Base-by-base conservation (phyloP, 1,140 invertebrate species). In the Parapsyche elsis region DNA sequence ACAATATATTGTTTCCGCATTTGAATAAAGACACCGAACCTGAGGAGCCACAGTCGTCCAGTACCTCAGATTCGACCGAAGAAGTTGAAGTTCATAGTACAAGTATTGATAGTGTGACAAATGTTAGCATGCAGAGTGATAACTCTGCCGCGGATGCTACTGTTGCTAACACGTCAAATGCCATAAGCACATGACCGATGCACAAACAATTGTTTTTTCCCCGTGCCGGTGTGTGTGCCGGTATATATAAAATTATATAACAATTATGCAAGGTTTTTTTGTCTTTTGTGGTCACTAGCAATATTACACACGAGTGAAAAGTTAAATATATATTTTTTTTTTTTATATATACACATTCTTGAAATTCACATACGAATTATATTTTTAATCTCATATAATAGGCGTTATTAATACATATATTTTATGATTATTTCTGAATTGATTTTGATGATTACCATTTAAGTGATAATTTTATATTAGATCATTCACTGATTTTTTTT, bases 1-100 rank as follows among this genome's bases (percentile, higher is more conserved):
- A 88, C 77, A 84, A 76, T 14, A 81, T 84, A 0, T 78, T 88
- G 4, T 88, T 88, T 79, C 87, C 87, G 0, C 83, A 78, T n/a
- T 23, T 80, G 14, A 76, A 75, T 46, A 83, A 83, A 74, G 46
- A 24, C 73, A 57, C 26, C 7, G 9, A 23, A n/a, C 12, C 23
- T 1, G 75, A 64, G 21, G 71, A 75, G 16, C 57, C 16, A 0
- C 64, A 67, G 24, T 67, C 64, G 5, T 23, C 64, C 1, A 26
- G n/a, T 23, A 67, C 64, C 9, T 12, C 23, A 0, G 30, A 38
- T 1, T 24, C 14, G 10, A 26, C 64, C 24, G 26, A 26, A 9
- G 64, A 67, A 2, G 64, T 2, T 9, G 64, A 67, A 12, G 9
- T 26, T 24, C 26, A 26, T 24, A 67, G 64, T 24, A 26, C 24